phyloP scores from a whole-genome alignment of 2,113 vertebrate genomes.

The Balaeniceps rex region DNA sequence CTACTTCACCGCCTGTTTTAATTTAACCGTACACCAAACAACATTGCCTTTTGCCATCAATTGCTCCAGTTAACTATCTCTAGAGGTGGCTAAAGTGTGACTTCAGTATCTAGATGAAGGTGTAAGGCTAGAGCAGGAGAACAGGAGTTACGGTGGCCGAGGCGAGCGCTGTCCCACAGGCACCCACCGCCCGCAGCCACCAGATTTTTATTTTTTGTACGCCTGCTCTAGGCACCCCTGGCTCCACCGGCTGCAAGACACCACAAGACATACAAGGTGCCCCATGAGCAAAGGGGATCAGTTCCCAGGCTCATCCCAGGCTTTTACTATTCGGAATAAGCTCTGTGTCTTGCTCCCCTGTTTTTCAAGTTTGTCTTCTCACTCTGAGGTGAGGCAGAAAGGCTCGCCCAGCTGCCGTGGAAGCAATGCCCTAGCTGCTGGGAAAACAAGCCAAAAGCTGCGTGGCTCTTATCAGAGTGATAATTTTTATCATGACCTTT shows the following conservation, averaged over 20 bases:
- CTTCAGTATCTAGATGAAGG: background rate
- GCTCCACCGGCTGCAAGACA: background rate
- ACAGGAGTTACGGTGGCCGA: background rate
- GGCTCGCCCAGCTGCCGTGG: background rate
- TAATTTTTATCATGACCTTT: background rate
- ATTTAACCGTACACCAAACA: background rate
- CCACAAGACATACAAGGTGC: background rate
- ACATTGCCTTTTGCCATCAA: background rate
- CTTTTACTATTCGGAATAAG: background rate
- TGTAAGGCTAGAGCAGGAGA: background rate
- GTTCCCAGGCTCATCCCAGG: background rate
- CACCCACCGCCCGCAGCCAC: background rate
- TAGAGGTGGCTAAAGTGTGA: background rate
- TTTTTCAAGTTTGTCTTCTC: slow-evolving; percentile 30
- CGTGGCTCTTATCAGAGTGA: background rate
- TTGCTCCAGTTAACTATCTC: background rate
- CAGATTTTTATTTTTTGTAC: no score
- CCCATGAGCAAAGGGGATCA: background rate
- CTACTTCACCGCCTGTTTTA: background rate
- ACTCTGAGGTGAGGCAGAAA: background rate
- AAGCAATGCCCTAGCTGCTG: background rate
- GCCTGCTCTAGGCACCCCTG: background rate
- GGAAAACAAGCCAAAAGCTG: background rate
- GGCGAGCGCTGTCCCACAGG: background rate
- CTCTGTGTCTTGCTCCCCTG: background rate